Percentiles rank a stretch among this genome's conserved stretches.
Evolutionary conservation across 2,888 invertebrate genomes (phyloP).

Genomic region (Craniophora ligustri): DNA sequence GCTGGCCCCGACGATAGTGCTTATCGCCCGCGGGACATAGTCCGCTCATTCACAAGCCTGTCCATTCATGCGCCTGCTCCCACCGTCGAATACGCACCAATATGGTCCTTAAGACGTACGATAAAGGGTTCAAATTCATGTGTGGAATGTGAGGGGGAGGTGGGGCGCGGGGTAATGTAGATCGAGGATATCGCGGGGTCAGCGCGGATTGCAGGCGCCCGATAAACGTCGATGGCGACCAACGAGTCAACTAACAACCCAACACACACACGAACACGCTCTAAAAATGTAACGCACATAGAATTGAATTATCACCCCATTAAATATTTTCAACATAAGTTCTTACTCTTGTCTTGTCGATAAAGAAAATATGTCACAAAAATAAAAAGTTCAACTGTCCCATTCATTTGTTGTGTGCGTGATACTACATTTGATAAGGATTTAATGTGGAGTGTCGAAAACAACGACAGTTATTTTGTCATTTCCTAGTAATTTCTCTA

Average conservation of each 20-base stretch:
- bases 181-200: conserved; percentile 88
- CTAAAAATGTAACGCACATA: conserved; percentile 52
- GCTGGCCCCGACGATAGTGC: conserved; percentile 87
- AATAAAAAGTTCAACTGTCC: conserved; percentile 64
- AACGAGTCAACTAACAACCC: conserved; percentile 66
- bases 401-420: conserved; percentile 73
- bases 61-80: conserved; percentile 84
- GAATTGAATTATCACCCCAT: conserved; percentile 57
- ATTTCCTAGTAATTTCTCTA: conserved; percentile 45
- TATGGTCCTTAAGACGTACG: conserved; percentile 68
- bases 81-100: conserved; percentile 58
- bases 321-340: conserved; percentile 55
- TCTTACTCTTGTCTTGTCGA: conserved; percentile 56
- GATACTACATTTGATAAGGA: conserved; percentile 76
- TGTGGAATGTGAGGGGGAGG: conserved; percentile 53
- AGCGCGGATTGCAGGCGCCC: conserved; percentile 87
- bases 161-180: conserved; percentile 78
- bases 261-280: conserved; percentile 56
- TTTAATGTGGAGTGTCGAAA: conserved; percentile 68
- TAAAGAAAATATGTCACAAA: conserved; percentile 64
- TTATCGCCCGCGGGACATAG: conserved; percentile 87
- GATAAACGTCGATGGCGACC: conserved; percentile 80
- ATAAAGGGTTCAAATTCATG: conserved; percentile 67
- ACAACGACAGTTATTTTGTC: conserved; percentile 63
- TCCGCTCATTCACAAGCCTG: conserved; percentile 87